These are phyloP conservation scores for Diarsia mendica DNA, from an alignment of 2,888 invertebrate genomes.

Conservation along the genomic window DNA sequence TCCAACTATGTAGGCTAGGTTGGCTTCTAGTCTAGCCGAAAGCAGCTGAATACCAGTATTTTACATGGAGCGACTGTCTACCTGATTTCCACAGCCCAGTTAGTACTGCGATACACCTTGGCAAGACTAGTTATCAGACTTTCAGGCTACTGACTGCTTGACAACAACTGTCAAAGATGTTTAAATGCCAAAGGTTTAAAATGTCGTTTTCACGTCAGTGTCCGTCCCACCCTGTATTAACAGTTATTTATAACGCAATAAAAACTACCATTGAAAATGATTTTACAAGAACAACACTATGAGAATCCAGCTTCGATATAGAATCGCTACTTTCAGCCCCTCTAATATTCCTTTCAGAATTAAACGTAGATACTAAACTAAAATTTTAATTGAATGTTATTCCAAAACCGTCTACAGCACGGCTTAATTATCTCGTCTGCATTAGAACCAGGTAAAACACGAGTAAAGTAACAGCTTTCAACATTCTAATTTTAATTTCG, in stretches of 20 bases:
- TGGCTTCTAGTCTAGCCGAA: too few species aligned
- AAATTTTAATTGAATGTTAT: constrained; percentile 34
- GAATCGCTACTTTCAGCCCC: not conserved
- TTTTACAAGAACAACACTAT: not conserved
- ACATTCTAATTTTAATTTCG: constrained; percentile 58
- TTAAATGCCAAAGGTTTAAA: too few species aligned
- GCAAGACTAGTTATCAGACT: too few species aligned
- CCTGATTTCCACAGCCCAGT: too few species aligned
- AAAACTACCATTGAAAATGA: not conserved
- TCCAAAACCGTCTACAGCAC: not conserved
- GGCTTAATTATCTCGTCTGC: constrained; percentile 24
- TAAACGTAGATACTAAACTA: not conserved
- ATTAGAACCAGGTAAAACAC: constrained; percentile 19
- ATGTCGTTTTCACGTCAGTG: too few species aligned
- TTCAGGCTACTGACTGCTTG: too few species aligned
- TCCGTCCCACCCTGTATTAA: too few species aligned
- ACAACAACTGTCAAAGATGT: too few species aligned
- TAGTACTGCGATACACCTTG: too few species aligned
- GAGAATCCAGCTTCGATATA: not conserved
- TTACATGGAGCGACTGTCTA: too few species aligned
- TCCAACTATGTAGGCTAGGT: too few species aligned
- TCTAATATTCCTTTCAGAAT: not conserved
- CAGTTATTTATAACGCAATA: not conserved
- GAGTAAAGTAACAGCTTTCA: constrained; percentile 32
- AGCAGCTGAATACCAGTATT: too few species aligned